Evolutionary conservation across 2,113 vertebrate genomes (phyloP).

Genomic region (Pygoscelis adeliae): DNA sequence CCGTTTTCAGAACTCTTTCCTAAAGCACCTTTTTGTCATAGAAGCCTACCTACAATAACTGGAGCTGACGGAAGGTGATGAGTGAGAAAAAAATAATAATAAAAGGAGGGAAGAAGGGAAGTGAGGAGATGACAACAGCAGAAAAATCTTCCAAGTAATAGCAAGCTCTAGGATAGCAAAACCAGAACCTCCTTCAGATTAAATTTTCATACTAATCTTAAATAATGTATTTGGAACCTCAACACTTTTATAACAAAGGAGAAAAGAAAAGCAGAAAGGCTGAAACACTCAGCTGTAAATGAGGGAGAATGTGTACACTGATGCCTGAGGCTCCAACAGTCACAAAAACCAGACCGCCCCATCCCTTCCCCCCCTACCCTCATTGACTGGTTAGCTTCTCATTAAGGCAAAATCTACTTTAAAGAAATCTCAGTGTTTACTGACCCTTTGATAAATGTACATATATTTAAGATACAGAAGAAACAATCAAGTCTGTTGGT

Average conservation of each 20-base stretch:
- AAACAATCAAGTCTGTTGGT: conserved; percentile 46
- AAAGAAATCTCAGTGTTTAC: conserved; percentile 35
- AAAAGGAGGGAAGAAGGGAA: conserved; percentile 8
- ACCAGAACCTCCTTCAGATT: conserved; percentile 62
- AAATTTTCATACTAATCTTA: conserved; percentile 74
- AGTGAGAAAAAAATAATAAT: conserved; percentile 43
- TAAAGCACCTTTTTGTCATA: conserved; percentile 52
- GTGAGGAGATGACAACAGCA: conserved; percentile 32
- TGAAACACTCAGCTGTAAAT: conserved; percentile 45
- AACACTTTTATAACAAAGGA: conserved; percentile 55
- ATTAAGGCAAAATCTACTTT: conserved; percentile 43
- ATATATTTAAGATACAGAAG: conserved; percentile 50
- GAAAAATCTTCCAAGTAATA: conserved; percentile 51
- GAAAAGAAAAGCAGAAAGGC: conserved; percentile 30
- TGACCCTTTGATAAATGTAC: conserved; percentile 61
- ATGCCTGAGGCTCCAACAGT: neutral
- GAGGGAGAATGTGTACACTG: conserved; percentile 10
- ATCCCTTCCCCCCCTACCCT: neutral
- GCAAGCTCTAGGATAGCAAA: conserved; percentile 49
- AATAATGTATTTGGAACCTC: conserved; percentile 72
- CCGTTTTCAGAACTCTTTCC: conserved; percentile 44
- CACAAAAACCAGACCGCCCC: neutral
- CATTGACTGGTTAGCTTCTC: conserved; percentile 33
- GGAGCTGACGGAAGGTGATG: conserved; percentile 42
- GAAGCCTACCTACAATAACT: conserved; percentile 43